Evolutionary conservation across 37 sponge, comb jelly and placozoan genomes (phyloP).

Genomic region (Aphrocallistes beatrix): DNA sequence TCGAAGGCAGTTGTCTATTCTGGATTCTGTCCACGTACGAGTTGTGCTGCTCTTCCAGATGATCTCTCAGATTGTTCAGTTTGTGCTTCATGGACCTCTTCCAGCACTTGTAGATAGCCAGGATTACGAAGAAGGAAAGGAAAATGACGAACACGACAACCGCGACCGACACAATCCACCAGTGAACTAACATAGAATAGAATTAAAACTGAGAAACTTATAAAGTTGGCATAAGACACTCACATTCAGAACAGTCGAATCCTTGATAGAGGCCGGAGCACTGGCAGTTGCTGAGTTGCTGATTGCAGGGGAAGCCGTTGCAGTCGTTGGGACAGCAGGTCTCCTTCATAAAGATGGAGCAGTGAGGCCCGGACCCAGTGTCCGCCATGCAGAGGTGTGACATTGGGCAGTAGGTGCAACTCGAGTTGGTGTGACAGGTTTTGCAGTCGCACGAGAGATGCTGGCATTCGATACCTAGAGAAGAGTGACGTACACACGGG

Average conservation of each 20-base stretch:
- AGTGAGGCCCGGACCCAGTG: not conserved
- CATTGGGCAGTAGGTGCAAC: not conserved
- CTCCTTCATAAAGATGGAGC: not conserved
- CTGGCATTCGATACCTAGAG: not conserved
- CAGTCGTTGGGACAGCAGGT: constrained; percentile 1
- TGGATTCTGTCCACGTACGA: not conserved
- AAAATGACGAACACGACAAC: not conserved
- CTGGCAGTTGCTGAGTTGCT: not conserved
- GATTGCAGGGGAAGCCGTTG: not conserved
- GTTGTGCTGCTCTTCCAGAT: not conserved
- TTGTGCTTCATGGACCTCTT: not conserved
- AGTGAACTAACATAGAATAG: not conserved
- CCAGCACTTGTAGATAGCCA: not conserved
- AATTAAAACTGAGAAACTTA: not conserved
- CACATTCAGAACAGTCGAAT: not conserved
- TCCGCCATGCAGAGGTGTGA: not conserved
- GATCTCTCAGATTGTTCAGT: not conserved
- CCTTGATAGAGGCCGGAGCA: not conserved
- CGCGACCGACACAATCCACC: not conserved
- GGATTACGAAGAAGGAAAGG: not conserved
- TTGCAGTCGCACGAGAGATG: not conserved
- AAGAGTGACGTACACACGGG: not conserved
- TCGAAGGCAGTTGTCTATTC: not conserved
- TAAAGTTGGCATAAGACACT: not conserved
- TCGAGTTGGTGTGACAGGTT: not conserved